These are phyloP conservation scores for Phodopus roborovskii DNA, from an alignment of 2,113 vertebrate species.

Conservation along the genomic window DNA sequence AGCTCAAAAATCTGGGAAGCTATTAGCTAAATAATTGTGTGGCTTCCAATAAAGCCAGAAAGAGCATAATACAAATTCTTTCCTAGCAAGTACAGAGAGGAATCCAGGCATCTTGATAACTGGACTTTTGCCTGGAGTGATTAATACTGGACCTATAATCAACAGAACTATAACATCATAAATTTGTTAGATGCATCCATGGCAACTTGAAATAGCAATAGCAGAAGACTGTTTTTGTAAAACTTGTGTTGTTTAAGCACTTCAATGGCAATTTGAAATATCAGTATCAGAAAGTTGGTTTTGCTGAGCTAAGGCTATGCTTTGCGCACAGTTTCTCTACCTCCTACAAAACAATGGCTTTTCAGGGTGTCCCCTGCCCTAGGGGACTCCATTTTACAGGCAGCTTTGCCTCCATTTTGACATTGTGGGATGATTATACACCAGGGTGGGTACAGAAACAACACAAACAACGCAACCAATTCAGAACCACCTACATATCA, in stretches of 20 bases:
- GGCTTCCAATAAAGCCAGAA: not conserved
- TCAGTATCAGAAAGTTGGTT: not conserved
- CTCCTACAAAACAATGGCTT: not conserved
- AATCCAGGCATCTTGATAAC: not conserved
- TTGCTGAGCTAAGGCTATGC: not conserved
- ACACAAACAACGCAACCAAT: not conserved
- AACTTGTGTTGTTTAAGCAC: not conserved
- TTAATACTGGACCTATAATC: not conserved
- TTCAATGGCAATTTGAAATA: not conserved
- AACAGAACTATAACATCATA: constrained; percentile 32
- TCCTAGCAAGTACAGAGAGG: not conserved
- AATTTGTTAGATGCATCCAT: not conserved
- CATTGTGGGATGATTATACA: not conserved
- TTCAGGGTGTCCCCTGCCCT: not conserved
- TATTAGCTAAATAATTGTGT: not conserved
- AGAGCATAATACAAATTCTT: not conserved
- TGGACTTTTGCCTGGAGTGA: not conserved
- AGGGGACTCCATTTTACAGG: not conserved
- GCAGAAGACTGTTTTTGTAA: no score
- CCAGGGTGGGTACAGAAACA: not conserved
- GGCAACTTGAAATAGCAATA: not conserved
- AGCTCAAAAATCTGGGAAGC: not conserved
- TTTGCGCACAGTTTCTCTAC: not conserved
- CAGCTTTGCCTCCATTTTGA: not conserved
- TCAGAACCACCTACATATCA: not conserved